phyloP scores from a whole-genome alignment of 2,113 vertebrate genomes.

The Eurystomus gularis region DNA sequence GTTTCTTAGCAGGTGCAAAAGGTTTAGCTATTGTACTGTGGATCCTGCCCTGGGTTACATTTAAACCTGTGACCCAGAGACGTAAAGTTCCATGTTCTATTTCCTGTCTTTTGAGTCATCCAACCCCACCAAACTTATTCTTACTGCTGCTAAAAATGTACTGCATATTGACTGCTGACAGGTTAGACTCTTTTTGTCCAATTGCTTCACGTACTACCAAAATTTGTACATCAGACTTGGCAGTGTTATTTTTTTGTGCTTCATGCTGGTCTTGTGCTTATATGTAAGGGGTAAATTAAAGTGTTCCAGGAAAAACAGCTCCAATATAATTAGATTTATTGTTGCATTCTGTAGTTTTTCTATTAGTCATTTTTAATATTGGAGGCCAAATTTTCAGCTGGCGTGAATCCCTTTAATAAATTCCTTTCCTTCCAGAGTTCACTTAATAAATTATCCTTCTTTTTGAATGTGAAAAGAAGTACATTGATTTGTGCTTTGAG shows the following conservation, averaged over 20 bases:
- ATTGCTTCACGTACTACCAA: background rate
- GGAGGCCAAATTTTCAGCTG: background rate
- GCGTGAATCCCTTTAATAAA: background rate
- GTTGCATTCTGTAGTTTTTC: background rate
- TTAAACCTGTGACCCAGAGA: background rate
- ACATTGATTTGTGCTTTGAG: background rate
- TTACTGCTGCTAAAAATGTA: background rate
- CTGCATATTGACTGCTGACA: background rate
- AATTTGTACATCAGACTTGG: background rate
- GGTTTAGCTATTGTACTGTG: background rate
- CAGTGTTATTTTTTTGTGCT: background rate
- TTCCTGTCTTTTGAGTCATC: constrained; percentile 11
- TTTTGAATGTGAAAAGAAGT: background rate
- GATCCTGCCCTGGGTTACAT: background rate
- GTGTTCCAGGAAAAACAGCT: background rate
- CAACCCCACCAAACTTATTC: background rate
- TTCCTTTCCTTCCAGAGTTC: background rate
- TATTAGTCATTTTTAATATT: background rate
- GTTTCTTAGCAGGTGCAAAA: background rate
- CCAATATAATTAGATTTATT: background rate
- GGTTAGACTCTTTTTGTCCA: background rate
- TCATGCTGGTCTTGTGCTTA: background rate
- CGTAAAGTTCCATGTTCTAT: background rate
- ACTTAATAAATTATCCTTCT: background rate
- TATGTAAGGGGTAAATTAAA: background rate